A percentile compares a stretch with the other conserved stretches of the same genome.
Evolutionary conservation across 2,888 invertebrate genomes (phyloP).

Genomic region (Shargacucullia verbasci): DNA sequence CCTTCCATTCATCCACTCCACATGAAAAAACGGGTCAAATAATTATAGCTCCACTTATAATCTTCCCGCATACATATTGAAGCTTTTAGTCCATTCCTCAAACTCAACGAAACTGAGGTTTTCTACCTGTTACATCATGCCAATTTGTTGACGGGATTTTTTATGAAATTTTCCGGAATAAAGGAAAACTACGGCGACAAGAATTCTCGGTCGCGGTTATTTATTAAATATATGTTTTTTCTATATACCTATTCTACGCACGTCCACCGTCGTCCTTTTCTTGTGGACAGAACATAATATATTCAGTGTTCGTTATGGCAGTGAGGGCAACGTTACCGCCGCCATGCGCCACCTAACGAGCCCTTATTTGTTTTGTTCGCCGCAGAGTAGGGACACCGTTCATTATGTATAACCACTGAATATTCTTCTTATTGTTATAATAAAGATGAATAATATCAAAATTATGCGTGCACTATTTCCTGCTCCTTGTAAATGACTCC

Average conservation of each 20-base stretch:
- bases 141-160: too few species aligned
- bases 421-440: neutral
- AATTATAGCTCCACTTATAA: too few species aligned
- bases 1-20: neutral
- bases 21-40: neutral
- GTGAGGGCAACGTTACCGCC: neutral
- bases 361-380: slow-evolving; percentile 23
- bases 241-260: too few species aligned
- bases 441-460: neutral
- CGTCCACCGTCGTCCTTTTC: neutral
- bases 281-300: slow-evolving; percentile 9
- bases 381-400: slow-evolving; percentile 6
- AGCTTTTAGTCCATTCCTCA: too few species aligned
- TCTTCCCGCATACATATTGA: too few species aligned
- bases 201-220: neutral
- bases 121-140: too few species aligned
- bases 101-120: too few species aligned
- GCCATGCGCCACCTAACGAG: neutral
- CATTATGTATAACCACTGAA: slow-evolving; percentile 2
- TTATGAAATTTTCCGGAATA: too few species aligned
- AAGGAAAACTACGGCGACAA: neutral
- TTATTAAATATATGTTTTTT: neutral
- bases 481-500: slow-evolving; percentile 1
- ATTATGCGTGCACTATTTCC: neutral
- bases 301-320: slow-evolving; percentile 11